Evolutionary conservation across 2,888 invertebrate species (phyloP).

Genomic region (Urechis unicinctus): DNA sequence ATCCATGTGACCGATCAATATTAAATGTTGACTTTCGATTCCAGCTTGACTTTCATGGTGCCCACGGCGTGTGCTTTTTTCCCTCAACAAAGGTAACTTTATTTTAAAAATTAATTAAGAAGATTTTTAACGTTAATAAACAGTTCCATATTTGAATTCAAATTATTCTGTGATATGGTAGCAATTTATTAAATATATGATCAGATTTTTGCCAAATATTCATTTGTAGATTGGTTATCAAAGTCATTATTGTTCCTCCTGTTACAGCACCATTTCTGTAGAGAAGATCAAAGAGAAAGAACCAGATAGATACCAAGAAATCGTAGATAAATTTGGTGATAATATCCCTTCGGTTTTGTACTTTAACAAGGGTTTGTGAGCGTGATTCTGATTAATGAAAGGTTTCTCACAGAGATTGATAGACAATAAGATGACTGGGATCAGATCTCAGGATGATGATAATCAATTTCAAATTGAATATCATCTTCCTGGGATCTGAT

Average conservation of each 20-base stretch:
- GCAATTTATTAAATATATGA: too few relatives aligned
- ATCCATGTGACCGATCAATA: neutral
- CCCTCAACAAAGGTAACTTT: slow-evolving; percentile 68
- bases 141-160: neutral
- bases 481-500: too few relatives aligned
- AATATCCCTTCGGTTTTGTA: slow-evolving; percentile 69
- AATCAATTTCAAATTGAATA: too few relatives aligned
- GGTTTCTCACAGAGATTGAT: too few relatives aligned
- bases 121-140: neutral
- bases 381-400: neutral
- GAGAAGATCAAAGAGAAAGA: slow-evolving; percentile 69
- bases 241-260: too few relatives aligned
- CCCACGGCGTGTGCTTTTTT: slow-evolving; percentile 91
- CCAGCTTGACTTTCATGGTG: slow-evolving; percentile 74
- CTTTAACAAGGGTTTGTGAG: slow-evolving; percentile 83
- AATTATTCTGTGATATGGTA: neutral
- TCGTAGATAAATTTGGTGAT: slow-evolving; percentile 60
- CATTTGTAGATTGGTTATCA: too few relatives aligned
- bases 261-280: slow-evolving; percentile 28
- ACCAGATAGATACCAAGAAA: slow-evolving; percentile 65
- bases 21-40: slow-evolving; percentile 11
- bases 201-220: too few relatives aligned
- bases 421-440: too few relatives aligned
- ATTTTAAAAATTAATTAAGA: neutral
- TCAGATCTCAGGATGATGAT: too few relatives aligned